Evolutionary conservation across 2,113 vertebrate species (phyloP).

Genomic region (Callionymus lyra): DNA sequence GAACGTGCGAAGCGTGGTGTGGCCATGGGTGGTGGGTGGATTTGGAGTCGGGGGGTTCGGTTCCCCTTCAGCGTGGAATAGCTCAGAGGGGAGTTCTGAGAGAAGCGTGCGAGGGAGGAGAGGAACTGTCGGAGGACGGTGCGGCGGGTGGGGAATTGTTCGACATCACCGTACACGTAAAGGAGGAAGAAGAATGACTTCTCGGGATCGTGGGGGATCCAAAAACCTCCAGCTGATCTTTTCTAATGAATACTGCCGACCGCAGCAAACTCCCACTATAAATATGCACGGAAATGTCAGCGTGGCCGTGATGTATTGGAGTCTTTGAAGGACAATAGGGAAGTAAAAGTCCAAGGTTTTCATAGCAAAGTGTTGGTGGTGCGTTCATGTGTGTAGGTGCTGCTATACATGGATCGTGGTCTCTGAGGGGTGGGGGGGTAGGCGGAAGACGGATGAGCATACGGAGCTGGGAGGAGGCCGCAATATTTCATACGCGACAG

Average conservation of each 20-base stretch:
- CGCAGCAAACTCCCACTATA: background rate
- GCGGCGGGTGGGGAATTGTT: slow-evolving; percentile 8
- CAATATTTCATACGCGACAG: slow-evolving; percentile 62
- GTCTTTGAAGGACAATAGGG: no score
- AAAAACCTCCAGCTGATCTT: slow-evolving; percentile 9
- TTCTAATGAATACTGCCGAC: background rate
- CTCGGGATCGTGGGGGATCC: slow-evolving; percentile 11
- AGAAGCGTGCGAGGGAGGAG: slow-evolving; percentile 3
- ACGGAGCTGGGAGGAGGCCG: slow-evolving; percentile 30
- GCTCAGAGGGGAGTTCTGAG: no score
- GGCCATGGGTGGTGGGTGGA: slow-evolving; percentile 34
- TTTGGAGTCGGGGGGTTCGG: slow-evolving; percentile 1
- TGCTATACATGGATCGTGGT: slow-evolving; percentile 43
- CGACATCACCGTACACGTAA: background rate
- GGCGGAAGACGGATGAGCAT: slow-evolving; percentile 57
- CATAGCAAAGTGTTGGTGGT: no score
- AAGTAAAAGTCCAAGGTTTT: no score
- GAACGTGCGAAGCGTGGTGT: slow-evolving; percentile 60
- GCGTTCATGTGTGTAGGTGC: slow-evolving; percentile 17
- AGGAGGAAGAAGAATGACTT: background rate
- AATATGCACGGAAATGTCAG: background rate
- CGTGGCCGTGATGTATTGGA: background rate
- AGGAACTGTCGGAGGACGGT: slow-evolving; percentile 2
- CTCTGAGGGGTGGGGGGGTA: slow-evolving; percentile 55
- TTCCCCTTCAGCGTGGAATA: no score